Conservation (phyloP, 2,888 invertebrate species). For the Drosophila seclusa region DNA sequence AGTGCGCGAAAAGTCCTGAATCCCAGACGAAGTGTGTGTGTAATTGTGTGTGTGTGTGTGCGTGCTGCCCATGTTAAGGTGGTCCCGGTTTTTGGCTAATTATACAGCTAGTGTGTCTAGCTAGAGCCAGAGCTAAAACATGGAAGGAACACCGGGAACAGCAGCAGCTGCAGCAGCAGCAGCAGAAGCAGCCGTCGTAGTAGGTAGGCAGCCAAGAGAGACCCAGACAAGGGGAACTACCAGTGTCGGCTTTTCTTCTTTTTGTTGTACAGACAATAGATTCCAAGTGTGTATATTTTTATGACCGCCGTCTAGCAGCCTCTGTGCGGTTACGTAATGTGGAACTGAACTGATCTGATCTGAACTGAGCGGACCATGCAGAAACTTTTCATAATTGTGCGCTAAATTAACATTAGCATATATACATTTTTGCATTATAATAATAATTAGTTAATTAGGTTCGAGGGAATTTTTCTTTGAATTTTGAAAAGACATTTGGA, state of each 20-base stretch:
- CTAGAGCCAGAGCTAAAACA: conserved; percentile 67
- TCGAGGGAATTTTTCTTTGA: conserved; percentile 16
- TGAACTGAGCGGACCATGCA: conserved; percentile 22
- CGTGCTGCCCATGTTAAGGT: conserved; percentile 54
- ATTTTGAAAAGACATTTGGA: conserved; percentile 23
- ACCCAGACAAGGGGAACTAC: conserved; percentile 36
- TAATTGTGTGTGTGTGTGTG: conserved; percentile 25
- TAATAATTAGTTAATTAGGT: conserved; percentile 41
- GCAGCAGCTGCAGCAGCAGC: conserved; percentile 44
- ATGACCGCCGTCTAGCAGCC: conserved; percentile 47
- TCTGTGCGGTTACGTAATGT: conserved; percentile 70
- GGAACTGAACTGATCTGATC: conserved; percentile 31
- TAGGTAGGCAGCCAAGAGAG: conserved; percentile 50
- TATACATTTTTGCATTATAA: conserved; percentile 28
- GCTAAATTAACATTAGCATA: conserved; percentile 37
- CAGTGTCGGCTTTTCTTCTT: conserved; percentile 35
- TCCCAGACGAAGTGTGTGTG: conserved; percentile 13
- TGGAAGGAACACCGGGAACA: conserved; percentile 66
- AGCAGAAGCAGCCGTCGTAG: conserved; percentile 37
- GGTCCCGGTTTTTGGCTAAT: conserved; percentile 74
- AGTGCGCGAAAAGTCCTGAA: conserved; percentile 45
- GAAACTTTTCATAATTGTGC: conserved; percentile 62
- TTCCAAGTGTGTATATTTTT: conserved; percentile 67
- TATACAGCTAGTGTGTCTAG: conserved; percentile 60
- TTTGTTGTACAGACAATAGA: conserved; percentile 52